Evolutionary conservation across 2,888 invertebrate species (phyloP).

Genomic region (Dynastes tityus): DNA sequence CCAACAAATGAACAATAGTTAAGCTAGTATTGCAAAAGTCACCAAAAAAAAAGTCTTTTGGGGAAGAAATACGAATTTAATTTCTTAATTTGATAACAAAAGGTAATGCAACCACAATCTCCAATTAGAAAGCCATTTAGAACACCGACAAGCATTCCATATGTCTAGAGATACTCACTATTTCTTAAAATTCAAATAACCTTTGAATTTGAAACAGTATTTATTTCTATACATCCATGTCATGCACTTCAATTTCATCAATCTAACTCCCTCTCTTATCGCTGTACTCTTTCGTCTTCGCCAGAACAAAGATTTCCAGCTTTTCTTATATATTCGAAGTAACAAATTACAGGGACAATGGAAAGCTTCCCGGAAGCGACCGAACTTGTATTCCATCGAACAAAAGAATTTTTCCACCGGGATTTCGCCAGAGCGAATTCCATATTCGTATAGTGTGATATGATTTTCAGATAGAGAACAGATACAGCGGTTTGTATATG

Average conservation of each 20-base stretch:
- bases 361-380: conserved; percentile 32
- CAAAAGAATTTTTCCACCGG: conserved; percentile 40
- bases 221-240: neutral
- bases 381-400: conserved; percentile 34
- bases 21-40: too few species aligned
- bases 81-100: too few species aligned
- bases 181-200: too few species aligned
- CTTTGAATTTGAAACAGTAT: too few species aligned
- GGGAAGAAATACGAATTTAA: too few species aligned
- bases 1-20: too few species aligned
- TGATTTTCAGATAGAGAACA: conserved; percentile 38
- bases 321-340: conserved; percentile 14
- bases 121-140: too few species aligned
- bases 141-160: too few species aligned
- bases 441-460: conserved; percentile 22
- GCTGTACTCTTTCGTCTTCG: neutral
- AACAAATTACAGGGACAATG: conserved; percentile 35
- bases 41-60: too few species aligned
- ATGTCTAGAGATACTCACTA: too few species aligned
- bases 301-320: conserved; percentile 20
- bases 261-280: neutral
- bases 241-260: neutral
- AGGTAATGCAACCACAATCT: too few species aligned
- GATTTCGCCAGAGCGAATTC: conserved; percentile 32
- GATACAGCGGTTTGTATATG: neutral